These are phyloP conservation scores for Potorous gilbertii DNA, from an alignment of 2,797 vertebrate genomes.

Conservation along the genomic window DNA sequence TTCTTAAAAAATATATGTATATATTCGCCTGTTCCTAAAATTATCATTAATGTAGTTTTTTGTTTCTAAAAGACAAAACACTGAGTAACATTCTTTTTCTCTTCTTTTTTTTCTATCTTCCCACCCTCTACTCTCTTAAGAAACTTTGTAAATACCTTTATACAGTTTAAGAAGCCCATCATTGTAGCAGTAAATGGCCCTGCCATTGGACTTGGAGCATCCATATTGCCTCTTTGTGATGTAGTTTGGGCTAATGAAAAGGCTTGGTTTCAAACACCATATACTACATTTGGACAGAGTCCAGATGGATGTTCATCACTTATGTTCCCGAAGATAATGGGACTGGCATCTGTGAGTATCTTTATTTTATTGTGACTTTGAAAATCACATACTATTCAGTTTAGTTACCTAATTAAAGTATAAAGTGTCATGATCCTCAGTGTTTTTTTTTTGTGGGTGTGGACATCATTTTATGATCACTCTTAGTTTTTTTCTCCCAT, in stretches of 20 bases:
- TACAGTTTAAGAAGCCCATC: conserved; percentile 99
- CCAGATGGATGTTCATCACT: conserved; percentile 96
- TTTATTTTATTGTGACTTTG: conserved; percentile 57
- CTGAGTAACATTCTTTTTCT: conserved; percentile 66
- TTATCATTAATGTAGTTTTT: conserved; percentile 54
- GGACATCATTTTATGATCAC: neutral
- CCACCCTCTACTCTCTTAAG: conserved; percentile 82
- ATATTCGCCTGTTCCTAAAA: conserved; percentile 7
- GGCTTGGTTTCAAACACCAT: conserved; percentile 99
- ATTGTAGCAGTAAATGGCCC: conserved; percentile 97
- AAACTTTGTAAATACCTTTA: conserved; percentile 98
- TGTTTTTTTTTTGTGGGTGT: neutral
- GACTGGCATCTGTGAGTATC: conserved; percentile 94
- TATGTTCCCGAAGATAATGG: conserved; percentile 97
- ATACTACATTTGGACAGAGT: conserved; percentile 95
- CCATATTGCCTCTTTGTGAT: conserved; percentile 96
- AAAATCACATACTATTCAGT: conserved; percentile 32
- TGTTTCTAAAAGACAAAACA: conserved; percentile 65
- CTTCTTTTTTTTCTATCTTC: neutral
- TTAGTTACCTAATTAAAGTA: neutral
- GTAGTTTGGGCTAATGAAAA: conserved; percentile 99
- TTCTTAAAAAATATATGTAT: neutral
- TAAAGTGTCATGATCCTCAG: neutral
- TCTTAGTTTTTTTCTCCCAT: neutral
- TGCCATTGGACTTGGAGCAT: conserved; percentile 95